phyloP scores from a whole-genome alignment of 2,797 vertebrate species.

The Meriones psammophilus region DNA sequence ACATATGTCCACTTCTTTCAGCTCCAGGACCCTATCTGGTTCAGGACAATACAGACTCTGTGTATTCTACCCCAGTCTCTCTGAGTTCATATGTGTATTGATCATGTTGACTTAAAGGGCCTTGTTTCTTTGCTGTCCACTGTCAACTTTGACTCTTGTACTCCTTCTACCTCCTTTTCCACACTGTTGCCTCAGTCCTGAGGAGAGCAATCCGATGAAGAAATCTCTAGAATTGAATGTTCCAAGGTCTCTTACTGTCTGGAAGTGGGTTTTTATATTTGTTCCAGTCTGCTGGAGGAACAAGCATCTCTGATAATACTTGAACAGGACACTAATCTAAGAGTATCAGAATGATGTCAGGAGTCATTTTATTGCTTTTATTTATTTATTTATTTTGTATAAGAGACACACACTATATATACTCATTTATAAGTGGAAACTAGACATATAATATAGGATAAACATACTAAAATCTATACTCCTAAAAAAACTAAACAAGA shows the following conservation, averaged over 20 bases:
- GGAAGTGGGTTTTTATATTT: neutral
- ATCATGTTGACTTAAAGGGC: neutral
- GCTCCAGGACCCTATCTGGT: neutral
- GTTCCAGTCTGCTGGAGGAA: neutral
- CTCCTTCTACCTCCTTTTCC: neutral
- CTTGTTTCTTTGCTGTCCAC: neutral
- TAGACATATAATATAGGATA: no score
- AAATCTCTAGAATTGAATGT: neutral
- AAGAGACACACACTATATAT: no score
- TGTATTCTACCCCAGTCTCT: neutral
- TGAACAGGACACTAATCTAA: neutral
- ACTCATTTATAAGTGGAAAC: no score
- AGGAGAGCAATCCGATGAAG: neutral
- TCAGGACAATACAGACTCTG: neutral
- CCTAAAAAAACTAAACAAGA: no score
- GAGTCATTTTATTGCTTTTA: neutral
- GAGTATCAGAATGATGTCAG: neutral
- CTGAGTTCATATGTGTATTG: neutral
- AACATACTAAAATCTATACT: no score
- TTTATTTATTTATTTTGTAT: no score
- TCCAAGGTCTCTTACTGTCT: neutral
- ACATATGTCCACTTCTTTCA: neutral
- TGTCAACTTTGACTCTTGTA: neutral
- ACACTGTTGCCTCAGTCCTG: no score
- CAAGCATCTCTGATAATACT: neutral